A percentile compares a stretch with the other conserved stretches of the same genome.
Conservation (phyloP, 37 sponge, comb jelly and placozoan species). For the Eunapius fragilis region DNA sequence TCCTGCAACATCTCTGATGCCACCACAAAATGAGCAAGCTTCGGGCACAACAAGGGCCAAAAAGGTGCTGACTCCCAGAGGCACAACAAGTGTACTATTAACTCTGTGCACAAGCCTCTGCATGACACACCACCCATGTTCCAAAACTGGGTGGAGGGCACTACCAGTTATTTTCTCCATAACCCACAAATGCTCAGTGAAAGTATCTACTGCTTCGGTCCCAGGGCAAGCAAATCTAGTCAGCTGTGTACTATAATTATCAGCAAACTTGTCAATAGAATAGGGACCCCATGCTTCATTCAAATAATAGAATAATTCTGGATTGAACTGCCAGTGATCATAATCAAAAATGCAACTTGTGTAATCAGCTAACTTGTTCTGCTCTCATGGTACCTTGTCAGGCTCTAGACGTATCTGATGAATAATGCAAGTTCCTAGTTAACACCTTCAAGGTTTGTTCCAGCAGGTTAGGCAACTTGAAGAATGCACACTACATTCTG, state of each 20-base stretch:
- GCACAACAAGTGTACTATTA: conserved; percentile 4
- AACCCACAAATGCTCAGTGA: background rate
- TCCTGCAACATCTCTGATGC: background rate
- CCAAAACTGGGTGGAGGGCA: background rate
- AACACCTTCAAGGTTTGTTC: conserved; percentile 19
- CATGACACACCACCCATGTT: background rate
- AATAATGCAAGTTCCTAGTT: background rate
- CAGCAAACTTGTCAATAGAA: background rate
- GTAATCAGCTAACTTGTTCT: conserved; percentile 24
- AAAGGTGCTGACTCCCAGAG: conserved; percentile 24
- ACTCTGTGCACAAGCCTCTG: background rate
- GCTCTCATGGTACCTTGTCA: conserved; percentile 26
- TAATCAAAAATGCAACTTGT: background rate
- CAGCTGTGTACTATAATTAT: background rate
- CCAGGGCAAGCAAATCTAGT: background rate
- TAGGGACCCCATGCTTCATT: background rate
- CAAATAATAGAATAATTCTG: background rate
- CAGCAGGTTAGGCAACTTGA: conserved; percentile 5
- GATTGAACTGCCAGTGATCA: conserved; percentile 8
- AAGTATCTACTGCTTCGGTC: background rate
- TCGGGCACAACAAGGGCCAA: conserved; percentile 16
- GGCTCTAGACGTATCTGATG: conserved; percentile 4
- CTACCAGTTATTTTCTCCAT: background rate
- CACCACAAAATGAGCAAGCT: conserved; percentile 10
- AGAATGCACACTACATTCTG: conserved; percentile 40